These are phyloP conservation scores for Cydia pomonella DNA, from an alignment of 1,140 invertebrate genomes.

Conservation along the genomic window DNA sequence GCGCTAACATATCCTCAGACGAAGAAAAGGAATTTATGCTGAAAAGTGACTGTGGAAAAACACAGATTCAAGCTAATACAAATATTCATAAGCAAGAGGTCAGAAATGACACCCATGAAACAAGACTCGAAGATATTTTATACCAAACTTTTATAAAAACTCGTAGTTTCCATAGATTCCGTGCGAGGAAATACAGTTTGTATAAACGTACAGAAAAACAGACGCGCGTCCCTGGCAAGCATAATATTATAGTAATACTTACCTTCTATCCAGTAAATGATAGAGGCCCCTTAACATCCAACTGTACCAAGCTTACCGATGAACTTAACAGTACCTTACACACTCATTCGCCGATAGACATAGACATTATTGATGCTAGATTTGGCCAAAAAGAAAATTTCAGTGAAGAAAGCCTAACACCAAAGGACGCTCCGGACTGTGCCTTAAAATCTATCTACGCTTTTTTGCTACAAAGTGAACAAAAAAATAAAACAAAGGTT, in stretches of 20 bases:
- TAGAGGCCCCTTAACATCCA: conserved; percentile 19
- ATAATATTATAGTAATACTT: conserved; percentile 60
- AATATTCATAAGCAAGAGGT: conserved; percentile 24
- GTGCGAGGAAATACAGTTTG: conserved; percentile 54
- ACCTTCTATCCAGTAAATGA: conserved; percentile 48
- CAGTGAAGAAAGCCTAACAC: conserved; percentile 37
- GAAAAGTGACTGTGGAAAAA: conserved; percentile 38
- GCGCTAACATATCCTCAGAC: conserved; percentile 29
- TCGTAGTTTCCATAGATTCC: conserved; percentile 52
- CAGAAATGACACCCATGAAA: conserved; percentile 33
- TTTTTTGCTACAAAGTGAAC: conserved; percentile 52
- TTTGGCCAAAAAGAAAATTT: conserved; percentile 40
- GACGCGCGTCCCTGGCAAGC: conserved; percentile 35
- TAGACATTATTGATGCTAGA: conserved; percentile 60
- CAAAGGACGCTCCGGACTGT: conserved; percentile 47
- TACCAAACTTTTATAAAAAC: conserved; percentile 51
- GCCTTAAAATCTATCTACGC: conserved; percentile 58
- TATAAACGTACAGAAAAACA: conserved; percentile 43
- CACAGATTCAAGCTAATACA: conserved; percentile 24
- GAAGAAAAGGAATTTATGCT: conserved; percentile 33
- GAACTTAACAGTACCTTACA: conserved; percentile 49
- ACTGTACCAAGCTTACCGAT: conserved; percentile 37
- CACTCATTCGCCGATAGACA: conserved; percentile 49
- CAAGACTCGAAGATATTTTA: conserved; percentile 47
- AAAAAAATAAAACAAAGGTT: conserved; percentile 51